These are phyloP conservation scores for Zoanthus sociatus DNA, from an alignment of 92 coral and sea anemone genomes.

Conservation along the genomic window DNA sequence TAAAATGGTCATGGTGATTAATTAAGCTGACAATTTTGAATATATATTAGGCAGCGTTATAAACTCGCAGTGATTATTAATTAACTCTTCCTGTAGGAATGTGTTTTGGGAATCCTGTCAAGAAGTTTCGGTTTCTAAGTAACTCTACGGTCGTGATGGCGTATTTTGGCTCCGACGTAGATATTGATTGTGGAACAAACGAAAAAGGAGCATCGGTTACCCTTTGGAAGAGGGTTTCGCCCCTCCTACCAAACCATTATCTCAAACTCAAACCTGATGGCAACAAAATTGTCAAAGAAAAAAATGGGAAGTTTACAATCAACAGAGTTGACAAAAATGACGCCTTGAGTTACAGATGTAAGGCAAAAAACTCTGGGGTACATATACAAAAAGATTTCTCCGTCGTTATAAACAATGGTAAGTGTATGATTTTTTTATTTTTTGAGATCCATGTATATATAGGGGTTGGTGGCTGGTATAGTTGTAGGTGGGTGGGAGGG, in stretches of 20 bases:
- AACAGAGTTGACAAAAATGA: neutral
- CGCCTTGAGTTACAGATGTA: conserved; percentile 1
- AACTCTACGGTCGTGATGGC: neutral
- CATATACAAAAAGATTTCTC: conserved; percentile 4
- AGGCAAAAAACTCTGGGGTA: conserved; percentile 9
- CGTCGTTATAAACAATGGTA: conserved; percentile 4
- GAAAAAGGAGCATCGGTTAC: conserved; percentile 5
- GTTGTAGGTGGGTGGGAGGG: neutral
- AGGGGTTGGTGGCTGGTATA: neutral
- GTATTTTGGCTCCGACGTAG: conserved; percentile 5
- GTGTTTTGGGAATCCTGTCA: conserved; percentile 30
- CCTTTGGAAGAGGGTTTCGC: conserved; percentile 4
- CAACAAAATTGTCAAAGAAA: neutral
- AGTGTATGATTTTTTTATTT: neutral
- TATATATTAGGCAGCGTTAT: too few relatives aligned
- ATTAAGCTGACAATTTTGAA: neutral
- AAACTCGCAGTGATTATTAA: neutral
- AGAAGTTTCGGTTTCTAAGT: neutral
- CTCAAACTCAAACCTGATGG: neutral
- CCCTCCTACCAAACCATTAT: neutral
- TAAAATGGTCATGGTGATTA: neutral
- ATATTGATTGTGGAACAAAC: conserved; percentile 9
- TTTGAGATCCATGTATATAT: neutral
- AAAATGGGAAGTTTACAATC: neutral
- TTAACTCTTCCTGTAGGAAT: neutral